Conservation (phyloP, 2,113 vertebrate species). For the Cyprinodon tularosa region DNA sequence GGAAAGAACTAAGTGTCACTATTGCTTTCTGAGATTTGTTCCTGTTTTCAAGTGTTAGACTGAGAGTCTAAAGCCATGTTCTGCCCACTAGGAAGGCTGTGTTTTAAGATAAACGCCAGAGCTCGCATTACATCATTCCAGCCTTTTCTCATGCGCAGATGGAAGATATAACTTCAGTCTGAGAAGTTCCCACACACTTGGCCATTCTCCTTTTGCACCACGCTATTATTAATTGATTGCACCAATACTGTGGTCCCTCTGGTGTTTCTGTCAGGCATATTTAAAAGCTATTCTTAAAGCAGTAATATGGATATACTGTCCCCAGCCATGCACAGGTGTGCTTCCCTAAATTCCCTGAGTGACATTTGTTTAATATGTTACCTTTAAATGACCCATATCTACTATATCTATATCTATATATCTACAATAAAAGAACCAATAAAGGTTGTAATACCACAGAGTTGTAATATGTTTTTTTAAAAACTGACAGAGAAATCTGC, state of each 20-base stretch:
- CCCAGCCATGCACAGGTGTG: not conserved
- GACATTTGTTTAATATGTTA: not conserved
- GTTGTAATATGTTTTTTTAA: too few relatives aligned
- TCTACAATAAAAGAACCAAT: too few relatives aligned
- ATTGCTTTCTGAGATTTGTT: constrained; percentile 12
- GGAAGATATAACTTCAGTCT: constrained; percentile 10
- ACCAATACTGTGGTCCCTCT: not conserved
- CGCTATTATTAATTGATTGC: not conserved
- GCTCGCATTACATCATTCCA: not conserved
- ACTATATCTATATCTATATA: not conserved
- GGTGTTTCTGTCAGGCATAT: not conserved
- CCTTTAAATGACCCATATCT: not conserved
- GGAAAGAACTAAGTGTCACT: constrained; percentile 27
- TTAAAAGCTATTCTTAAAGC: not conserved
- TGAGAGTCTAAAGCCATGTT: constrained; percentile 1
- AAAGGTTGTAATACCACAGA: too few relatives aligned
- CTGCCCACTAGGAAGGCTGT: not conserved
- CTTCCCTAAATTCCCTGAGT: not conserved
- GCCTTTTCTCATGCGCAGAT: not conserved
- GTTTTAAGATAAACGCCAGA: not conserved
- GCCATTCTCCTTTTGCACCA: not conserved
- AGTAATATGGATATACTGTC: not conserved
- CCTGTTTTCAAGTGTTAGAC: not conserved
- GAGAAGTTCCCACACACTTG: constrained; percentile 6
- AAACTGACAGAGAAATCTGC: too few relatives aligned